Conservation (phyloP, 2,797 vertebrate genomes). For the Gouania willdenowi region DNA sequence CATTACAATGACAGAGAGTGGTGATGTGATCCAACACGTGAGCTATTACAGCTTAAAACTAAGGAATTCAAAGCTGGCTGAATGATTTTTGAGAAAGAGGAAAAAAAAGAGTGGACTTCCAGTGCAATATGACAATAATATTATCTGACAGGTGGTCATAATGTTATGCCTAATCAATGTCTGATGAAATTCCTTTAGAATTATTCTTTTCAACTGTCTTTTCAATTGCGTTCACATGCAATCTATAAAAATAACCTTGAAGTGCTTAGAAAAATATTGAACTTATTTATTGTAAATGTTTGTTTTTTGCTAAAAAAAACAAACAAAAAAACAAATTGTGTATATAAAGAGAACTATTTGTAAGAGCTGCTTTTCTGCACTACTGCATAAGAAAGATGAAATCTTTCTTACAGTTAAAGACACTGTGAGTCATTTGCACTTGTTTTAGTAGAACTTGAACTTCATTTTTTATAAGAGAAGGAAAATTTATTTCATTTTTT, state of each 20-base stretch:
- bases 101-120: too few species aligned
- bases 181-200: too few species aligned
- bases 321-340: conserved; percentile 36
- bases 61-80: too few species aligned
- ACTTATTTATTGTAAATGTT: conserved; percentile 42
- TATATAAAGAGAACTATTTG: conserved; percentile 49
- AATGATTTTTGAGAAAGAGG: too few species aligned
- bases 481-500: conserved; percentile 28
- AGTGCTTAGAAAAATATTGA: conserved; percentile 50
- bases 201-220: too few species aligned
- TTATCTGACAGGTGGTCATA: too few species aligned
- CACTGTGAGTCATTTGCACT: conserved; percentile 75
- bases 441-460: conserved; percentile 42
- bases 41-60: too few species aligned
- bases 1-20: too few species aligned
- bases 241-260: conserved; percentile 42
- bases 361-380: conserved; percentile 64
- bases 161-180: too few species aligned
- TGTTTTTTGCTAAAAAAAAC: conserved; percentile 16
- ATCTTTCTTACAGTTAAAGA: conserved; percentile 67
- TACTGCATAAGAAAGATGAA: conserved; percentile 52
- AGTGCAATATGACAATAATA: too few species aligned
- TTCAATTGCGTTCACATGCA: conserved; percentile 41
- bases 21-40: too few species aligned
- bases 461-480: conserved; percentile 42